These are phyloP conservation scores for Heliothis subflexa DNA, from an alignment of 1,140 invertebrate genomes.

Conservation along the genomic window DNA sequence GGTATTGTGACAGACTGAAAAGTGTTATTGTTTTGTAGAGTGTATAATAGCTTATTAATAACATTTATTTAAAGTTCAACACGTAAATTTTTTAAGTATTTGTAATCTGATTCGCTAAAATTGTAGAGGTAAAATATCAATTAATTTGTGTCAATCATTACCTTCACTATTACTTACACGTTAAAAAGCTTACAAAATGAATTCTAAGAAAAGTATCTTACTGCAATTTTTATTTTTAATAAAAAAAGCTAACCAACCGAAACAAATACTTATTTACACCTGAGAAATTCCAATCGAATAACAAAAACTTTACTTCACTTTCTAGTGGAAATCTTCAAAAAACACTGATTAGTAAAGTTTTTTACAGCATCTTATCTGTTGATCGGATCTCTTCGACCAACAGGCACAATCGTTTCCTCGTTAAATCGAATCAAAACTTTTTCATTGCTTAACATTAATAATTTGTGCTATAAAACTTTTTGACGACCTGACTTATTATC, in stretches of 20 bases:
- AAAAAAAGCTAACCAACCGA: not conserved
- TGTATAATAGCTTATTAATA: too few species aligned
- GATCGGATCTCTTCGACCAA: slow-evolving; percentile 31
- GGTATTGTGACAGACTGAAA: not conserved
- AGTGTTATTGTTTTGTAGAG: not conserved
- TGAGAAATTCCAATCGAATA: too few species aligned
- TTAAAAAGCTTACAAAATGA: too few species aligned
- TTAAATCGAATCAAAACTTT: slow-evolving; percentile 46
- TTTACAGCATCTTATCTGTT: slow-evolving; percentile 37
- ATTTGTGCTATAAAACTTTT: slow-evolving; percentile 45
- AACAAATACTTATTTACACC: not conserved
- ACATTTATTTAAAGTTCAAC: too few species aligned
- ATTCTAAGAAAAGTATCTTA: too few species aligned
- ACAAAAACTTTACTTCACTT: not conserved
- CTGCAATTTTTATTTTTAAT: not conserved
- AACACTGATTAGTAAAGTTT: slow-evolving; percentile 40
- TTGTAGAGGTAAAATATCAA: too few species aligned
- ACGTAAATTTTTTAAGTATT: too few species aligned
- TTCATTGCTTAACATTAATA: slow-evolving; percentile 44
- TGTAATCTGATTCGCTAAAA: too few species aligned
- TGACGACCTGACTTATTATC: slow-evolving; percentile 48
- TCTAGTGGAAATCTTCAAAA: slow-evolving; percentile 10
- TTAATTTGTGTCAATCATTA: too few species aligned
- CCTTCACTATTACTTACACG: too few species aligned
- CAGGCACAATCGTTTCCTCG: slow-evolving; percentile 39